phyloP scores from a whole-genome alignment of 2,888 invertebrate species.

The Hemithea aestivaria region DNA sequence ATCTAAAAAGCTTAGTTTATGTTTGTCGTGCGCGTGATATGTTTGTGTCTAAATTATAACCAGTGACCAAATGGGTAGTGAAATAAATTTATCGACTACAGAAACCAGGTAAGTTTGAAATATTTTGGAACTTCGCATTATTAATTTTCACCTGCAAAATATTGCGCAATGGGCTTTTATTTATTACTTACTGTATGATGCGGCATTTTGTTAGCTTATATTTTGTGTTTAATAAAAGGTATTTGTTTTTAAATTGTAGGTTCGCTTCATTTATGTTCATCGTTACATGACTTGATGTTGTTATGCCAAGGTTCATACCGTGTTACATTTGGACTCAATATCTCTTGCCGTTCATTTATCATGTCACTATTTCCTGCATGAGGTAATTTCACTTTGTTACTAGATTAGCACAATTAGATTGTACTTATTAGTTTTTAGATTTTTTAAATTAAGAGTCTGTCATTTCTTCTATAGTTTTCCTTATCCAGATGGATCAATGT shows the following conservation, averaged over 20 bases:
- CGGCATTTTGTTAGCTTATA: slow-evolving; percentile 12
- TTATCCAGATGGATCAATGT: too few species aligned
- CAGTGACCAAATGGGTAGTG: slow-evolving; percentile 68
- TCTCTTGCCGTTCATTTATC: slow-evolving; percentile 44
- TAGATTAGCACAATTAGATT: not conserved
- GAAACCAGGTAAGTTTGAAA: slow-evolving; percentile 54
- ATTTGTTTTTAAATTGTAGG: slow-evolving; percentile 19
- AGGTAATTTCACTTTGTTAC: slow-evolving; percentile 46
- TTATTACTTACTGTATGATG: slow-evolving; percentile 39
- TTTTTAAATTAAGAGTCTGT: too few species aligned
- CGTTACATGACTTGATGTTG: slow-evolving; percentile 18
- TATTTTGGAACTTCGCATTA: slow-evolving; percentile 22
- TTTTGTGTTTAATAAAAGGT: slow-evolving; percentile 20
- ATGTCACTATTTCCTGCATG: slow-evolving; percentile 50
- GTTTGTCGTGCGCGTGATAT: slow-evolving; percentile 36
- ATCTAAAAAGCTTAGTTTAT: slow-evolving; percentile 17
- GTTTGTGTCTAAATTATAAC: slow-evolving; percentile 56
- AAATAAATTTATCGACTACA: slow-evolving; percentile 54
- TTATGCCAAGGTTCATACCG: slow-evolving; percentile 24
- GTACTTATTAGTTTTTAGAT: too few species aligned
- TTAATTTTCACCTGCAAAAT: slow-evolving; percentile 21
- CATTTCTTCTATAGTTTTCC: too few species aligned
- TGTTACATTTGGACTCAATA: slow-evolving; percentile 28
- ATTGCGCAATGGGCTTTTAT: slow-evolving; percentile 57
- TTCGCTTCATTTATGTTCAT: slow-evolving; percentile 12